Evolutionary conservation across 2,113 vertebrate genomes (phyloP), one percentile per base, ranked within the genome.

Genomic region (Empidonax alnorum): DNA sequence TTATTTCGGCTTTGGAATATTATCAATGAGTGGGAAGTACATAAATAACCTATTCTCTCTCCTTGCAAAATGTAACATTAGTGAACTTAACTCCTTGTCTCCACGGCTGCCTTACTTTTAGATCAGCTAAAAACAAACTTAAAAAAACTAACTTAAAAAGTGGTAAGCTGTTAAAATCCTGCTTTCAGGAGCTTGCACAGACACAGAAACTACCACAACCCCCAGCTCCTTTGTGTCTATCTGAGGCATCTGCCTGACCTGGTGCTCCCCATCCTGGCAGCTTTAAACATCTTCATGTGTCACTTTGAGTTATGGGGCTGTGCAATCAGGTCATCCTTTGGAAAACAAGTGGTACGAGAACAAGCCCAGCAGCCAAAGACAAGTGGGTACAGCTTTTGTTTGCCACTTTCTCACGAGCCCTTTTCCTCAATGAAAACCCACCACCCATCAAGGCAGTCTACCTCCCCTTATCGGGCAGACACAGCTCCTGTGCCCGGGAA

Each of bases 11-110:
- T 92, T 66, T 82, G 59, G 73, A 88, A 75, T 72, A 68, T 68
- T 30, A 89, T 92, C 77, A 77, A 24, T 1, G 30, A 92, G 63
- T 49, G 47, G 84, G 61, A 94, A 93, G 62, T 14, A 73, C 20
- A 61, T 42, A 93, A 90, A 69, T 65, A 96, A 83, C 35, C 35
- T 84, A 62, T 87, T 95, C 90, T 92, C 31, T 86, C 44, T 90
- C 58, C 73, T 79, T 46, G 53, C 28, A 72, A 89, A 92, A 78
- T 86, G 20, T 9, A 92, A 18, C 12, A 4, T 28, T 39, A 72
- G 22, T 3, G 4, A 75, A 49, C 20, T 78, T 71, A 74, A 94
- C 72, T 73, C 78, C 79, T 89, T 91, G 56, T 66, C 37, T 74
- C 30, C 13, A 22, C 74, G 63, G 39, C 52, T 41, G 71, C 55